These are phyloP conservation scores for human DNA, from an alignment of 2,113 vertebrate genomes.

Conservation along the genomic window DNA sequence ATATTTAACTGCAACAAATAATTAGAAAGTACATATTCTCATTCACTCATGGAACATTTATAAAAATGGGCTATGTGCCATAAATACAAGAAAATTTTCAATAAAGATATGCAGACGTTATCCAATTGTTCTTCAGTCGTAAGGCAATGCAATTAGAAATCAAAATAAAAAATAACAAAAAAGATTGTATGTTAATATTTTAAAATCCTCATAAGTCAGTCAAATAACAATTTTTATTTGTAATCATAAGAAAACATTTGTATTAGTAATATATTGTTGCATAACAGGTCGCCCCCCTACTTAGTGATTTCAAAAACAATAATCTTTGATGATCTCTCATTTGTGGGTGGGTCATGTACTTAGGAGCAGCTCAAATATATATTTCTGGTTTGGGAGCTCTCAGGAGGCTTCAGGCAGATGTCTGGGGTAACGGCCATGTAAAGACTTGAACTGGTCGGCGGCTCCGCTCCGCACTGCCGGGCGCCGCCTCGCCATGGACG, in stretches of 20 bases:
- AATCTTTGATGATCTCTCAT: neutral
- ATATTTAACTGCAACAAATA: neutral
- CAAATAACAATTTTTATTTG: neutral
- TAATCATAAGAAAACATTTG: neutral
- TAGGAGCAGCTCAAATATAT: neutral
- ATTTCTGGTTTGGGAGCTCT: neutral
- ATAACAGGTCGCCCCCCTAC: neutral
- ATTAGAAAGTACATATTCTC: neutral
- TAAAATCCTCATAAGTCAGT: neutral
- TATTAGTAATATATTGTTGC: neutral
- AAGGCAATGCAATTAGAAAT: neutral
- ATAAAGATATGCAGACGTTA: neutral
- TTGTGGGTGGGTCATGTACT: neutral
- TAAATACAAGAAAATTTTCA: neutral
- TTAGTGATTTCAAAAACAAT: neutral
- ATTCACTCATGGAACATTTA: neutral
- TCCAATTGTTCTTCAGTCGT: neutral
- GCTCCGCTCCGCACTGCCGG: constrained; percentile 73
- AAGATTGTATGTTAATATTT: neutral
- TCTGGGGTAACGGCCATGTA: too few relatives aligned
- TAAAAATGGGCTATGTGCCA: neutral
- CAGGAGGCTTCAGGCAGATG: neutral
- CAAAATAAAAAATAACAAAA: neutral
- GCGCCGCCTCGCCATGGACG: constrained; percentile 81
- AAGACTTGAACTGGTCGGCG: constrained; percentile 39